These are phyloP conservation scores for Typhlichthys subterraneus DNA, from an alignment of 2,797 vertebrate genomes.

Conservation along the genomic window DNA sequence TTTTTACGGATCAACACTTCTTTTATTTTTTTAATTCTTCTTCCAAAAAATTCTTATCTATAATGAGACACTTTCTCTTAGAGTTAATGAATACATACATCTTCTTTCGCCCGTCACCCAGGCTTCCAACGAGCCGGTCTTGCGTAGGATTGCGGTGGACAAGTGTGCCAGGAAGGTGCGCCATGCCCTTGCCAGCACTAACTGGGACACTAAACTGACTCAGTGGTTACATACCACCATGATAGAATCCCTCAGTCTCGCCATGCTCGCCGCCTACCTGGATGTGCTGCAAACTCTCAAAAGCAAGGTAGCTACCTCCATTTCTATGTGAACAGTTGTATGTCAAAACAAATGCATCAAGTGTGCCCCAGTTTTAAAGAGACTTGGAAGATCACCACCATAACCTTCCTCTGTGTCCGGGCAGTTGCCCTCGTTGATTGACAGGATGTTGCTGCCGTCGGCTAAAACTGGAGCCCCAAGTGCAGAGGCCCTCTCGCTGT, in stretches of 20 bases:
- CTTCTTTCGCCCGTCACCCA: slow-evolving; percentile 41
- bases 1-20: too few relatives aligned
- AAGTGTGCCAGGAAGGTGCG: slow-evolving; percentile 95
- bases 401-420: slow-evolving; percentile 23
- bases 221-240: slow-evolving; percentile 95
- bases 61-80: not conserved
- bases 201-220: slow-evolving; percentile 93
- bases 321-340: not conserved
- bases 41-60: not conserved
- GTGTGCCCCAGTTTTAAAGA: not conserved
- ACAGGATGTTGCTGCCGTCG: slow-evolving; percentile 92
- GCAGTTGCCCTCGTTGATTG: slow-evolving; percentile 92
- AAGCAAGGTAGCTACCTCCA: slow-evolving; percentile 85
- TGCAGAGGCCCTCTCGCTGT: slow-evolving; percentile 91
- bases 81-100: too few relatives aligned
- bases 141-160: slow-evolving; percentile 92
- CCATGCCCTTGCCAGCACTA: slow-evolving; percentile 91
- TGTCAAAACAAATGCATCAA: not conserved
- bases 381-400: not conserved
- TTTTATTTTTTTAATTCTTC: too few relatives aligned
- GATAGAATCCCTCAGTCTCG: slow-evolving; percentile 92
- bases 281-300: slow-evolving; percentile 97
- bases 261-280: slow-evolving; percentile 94
- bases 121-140: slow-evolving; percentile 93
- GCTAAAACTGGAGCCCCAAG: slow-evolving; percentile 88